Evolutionary conservation across 2,888 invertebrate genomes (phyloP).

Genomic region (Ctena decussata): DNA sequence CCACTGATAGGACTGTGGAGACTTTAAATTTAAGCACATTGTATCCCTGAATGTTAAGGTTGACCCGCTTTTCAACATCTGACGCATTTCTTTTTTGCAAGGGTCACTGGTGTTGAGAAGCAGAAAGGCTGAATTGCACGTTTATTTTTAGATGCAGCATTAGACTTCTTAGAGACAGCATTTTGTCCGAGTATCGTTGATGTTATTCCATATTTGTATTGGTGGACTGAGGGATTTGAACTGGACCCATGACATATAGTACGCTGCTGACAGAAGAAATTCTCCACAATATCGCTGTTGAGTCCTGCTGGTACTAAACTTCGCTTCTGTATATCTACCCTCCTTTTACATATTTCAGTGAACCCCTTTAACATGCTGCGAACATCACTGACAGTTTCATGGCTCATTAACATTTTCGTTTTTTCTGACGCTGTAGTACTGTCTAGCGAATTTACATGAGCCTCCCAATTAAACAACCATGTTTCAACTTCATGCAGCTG

Average conservation of each 20-base stretch:
- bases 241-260: slow-evolving; percentile 48
- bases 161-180: slow-evolving; percentile 50
- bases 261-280: slow-evolving; percentile 53
- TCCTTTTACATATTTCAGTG: slow-evolving; percentile 27
- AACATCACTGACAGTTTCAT: slow-evolving; percentile 46
- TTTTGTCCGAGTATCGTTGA: slow-evolving; percentile 53
- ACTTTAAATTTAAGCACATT: too few species aligned
- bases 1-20: too few species aligned
- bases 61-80: slow-evolving; percentile 16
- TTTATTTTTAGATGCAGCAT: slow-evolving; percentile 39
- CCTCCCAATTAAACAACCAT: slow-evolving; percentile 36
- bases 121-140: slow-evolving; percentile 35
- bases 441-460: background rate
- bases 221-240: slow-evolving; percentile 40
- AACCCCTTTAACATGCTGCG: slow-evolving; percentile 44
- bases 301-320: slow-evolving; percentile 48
- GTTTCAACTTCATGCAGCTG: slow-evolving; percentile 14
- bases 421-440: slow-evolving; percentile 31
- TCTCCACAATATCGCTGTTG: slow-evolving; percentile 52
- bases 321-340: slow-evolving; percentile 31
- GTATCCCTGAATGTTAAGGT: background rate
- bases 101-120: slow-evolving; percentile 33
- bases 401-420: slow-evolving; percentile 43
- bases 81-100: slow-evolving; percentile 35
- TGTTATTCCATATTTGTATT: slow-evolving; percentile 54